Conservation (phyloP, 1,140 invertebrate genomes). For the Drosophila hydei region DNA sequence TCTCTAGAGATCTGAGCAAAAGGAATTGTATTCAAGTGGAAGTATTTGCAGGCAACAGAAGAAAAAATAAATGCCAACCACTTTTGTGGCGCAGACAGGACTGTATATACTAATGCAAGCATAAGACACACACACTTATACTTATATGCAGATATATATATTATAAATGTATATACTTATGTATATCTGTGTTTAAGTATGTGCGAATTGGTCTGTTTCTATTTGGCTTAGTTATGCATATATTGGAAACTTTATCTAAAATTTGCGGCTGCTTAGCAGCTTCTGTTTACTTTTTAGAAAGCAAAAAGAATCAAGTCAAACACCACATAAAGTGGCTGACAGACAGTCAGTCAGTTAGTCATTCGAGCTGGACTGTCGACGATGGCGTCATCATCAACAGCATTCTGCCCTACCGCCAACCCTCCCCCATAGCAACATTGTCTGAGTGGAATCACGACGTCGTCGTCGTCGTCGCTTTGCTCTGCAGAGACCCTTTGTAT, state of each 20-base stretch:
- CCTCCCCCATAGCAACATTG: constrained; percentile 15
- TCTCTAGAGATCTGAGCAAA: constrained; percentile 62
- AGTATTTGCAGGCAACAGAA: constrained; percentile 41
- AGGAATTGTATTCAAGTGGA: constrained; percentile 45
- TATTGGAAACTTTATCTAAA: constrained; percentile 36
- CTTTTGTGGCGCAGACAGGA: constrained; percentile 57
- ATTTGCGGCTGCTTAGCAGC: constrained; percentile 57
- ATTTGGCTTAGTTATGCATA: constrained; percentile 39
- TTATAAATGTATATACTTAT: neutral
- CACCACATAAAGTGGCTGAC: constrained; percentile 9
- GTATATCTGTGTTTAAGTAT: constrained; percentile 1
- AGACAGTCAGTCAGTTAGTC: constrained; percentile 42
- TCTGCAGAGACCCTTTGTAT: constrained; percentile 42
- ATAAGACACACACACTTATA: neutral
- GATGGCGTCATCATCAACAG: constrained; percentile 16
- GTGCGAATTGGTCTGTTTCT: neutral
- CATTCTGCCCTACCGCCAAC: neutral
- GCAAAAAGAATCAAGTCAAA: constrained; percentile 28
- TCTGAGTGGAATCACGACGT: neutral
- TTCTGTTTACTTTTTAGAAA: constrained; percentile 23
- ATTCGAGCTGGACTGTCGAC: constrained; percentile 29
- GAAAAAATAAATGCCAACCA: constrained; percentile 38
- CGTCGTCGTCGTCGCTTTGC: neutral
- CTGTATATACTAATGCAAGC: constrained; percentile 7
- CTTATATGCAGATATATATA: constrained; percentile 1